Conservation (phyloP, 2,888 invertebrate genomes). For the Gortyna flavago region DNA sequence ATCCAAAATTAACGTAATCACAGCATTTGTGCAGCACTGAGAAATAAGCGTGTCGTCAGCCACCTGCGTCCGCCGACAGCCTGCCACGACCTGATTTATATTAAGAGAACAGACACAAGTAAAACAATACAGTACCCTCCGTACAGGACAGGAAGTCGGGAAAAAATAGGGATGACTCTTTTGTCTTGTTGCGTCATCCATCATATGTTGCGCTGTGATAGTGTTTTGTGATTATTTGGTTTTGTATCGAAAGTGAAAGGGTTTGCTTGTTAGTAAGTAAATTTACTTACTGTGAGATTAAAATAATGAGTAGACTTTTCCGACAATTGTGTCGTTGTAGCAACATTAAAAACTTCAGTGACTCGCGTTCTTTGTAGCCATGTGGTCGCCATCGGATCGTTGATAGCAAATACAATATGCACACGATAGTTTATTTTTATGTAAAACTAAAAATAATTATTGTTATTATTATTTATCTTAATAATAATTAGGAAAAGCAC, state of each 20-base stretch:
- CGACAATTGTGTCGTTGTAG: neutral
- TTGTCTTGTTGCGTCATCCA: conserved; percentile 77
- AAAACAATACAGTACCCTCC: conserved; percentile 77
- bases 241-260: conserved; percentile 49
- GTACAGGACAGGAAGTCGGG: conserved; percentile 73
- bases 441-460: neutral
- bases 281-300: neutral
- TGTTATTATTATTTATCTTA: no score
- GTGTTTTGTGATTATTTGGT: conserved; percentile 52
- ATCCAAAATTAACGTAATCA: conserved; percentile 63
- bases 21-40: conserved; percentile 61
- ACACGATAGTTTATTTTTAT: neutral
- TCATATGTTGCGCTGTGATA: conserved; percentile 66
- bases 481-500: neutral
- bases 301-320: neutral
- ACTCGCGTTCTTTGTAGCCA: neutral
- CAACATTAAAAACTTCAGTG: neutral
- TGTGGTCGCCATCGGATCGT: neutral
- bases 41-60: conserved; percentile 65
- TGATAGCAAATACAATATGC: neutral
- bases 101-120: conserved; percentile 74
- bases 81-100: conserved; percentile 85
- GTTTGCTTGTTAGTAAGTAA: neutral
- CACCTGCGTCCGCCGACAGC: conserved; percentile 85
- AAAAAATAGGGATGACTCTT: conserved; percentile 76